Base-by-base conservation (phyloP, 2,888 invertebrate genomes). In the Dinocampus coccinellae region DNA sequence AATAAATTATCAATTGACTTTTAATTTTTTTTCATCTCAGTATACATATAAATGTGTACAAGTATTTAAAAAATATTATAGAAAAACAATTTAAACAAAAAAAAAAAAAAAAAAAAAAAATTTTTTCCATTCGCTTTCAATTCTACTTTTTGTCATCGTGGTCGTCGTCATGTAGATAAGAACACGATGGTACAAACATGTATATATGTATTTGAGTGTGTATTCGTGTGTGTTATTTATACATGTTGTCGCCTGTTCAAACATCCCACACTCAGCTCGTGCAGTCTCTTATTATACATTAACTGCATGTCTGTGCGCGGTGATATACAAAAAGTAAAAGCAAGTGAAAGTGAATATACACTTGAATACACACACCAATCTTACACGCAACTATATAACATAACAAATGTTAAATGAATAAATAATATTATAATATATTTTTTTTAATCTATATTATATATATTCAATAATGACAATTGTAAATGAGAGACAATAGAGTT, bases 401-500 rank as follows among this genome's bases (percentile, higher is more conserved):
- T 34, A n/a, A n/a, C n/a, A n/a, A n/a, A n/a, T n/a, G n/a, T n/a
- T n/a, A n/a, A n/a, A n/a, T n/a, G n/a, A n/a, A 24, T 26, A 58
- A 53, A 29, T 34, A 36, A 36, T 57, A 22, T 53, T 55, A 29
- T 42, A 33, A 55, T 53, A 52, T 36, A 26, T 22, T 53, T n/a
- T 33, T 72, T 74, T 74, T 75, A 74, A 74, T 70, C 75, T 70
- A 47, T 20, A 57, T 39, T 16, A 29, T 29, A 29, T 47, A 47
- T 0, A 9, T n/a, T 16, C 16, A 47, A 20, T 47, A n/a, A 16
- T 16, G 16, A 47, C 16, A 47, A 47, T 47, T 47, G 2, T 7
- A 47, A 47, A 16, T 20, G 20, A 47, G 7, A 47, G n/a, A 47
- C 7, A 0, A n/a, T 39, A n/a, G 3, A 11, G 39, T n/a, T 13